Evolutionary conservation across 2,797 vertebrate species (phyloP).

Genomic region (Hydrophis major): DNA sequence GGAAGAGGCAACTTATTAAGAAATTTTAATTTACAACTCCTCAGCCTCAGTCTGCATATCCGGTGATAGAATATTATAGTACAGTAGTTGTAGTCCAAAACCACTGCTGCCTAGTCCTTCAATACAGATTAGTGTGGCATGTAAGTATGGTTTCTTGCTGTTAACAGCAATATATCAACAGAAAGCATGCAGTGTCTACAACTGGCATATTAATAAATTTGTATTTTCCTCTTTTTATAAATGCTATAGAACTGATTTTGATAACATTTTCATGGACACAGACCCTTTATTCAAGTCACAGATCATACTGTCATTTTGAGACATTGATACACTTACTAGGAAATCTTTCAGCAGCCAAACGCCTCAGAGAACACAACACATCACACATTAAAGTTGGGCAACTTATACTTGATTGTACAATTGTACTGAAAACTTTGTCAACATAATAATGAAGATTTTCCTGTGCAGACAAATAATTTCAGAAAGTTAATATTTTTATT

Average conservation of each 20-base stretch:
- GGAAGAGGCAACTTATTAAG: background rate
- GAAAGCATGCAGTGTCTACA: background rate
- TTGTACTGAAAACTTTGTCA: conserved; percentile 93
- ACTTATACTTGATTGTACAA: conserved; percentile 91
- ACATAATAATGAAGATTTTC: conserved; percentile 96
- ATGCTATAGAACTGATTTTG: background rate
- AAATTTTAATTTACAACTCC: background rate
- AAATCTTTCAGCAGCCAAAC: conserved; percentile 90
- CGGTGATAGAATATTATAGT: background rate
- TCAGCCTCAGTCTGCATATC: background rate
- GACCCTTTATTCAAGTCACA: background rate
- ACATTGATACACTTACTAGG: conserved; percentile 80
- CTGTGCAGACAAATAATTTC: conserved; percentile 69
- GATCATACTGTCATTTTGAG: background rate
- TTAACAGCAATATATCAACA: background rate
- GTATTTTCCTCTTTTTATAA: background rate
- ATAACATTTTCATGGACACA: background rate
- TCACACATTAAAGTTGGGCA: conserved; percentile 98
- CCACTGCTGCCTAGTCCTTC: background rate
- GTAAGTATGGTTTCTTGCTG: background rate
- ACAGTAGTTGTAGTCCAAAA: background rate
- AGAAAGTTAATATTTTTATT: background rate
- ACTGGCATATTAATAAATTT: background rate
- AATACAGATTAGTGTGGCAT: background rate
- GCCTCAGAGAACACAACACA: conserved; percentile 90